Conservation (phyloP, 2,888 invertebrate genomes). For the Molorchus minor region DNA sequence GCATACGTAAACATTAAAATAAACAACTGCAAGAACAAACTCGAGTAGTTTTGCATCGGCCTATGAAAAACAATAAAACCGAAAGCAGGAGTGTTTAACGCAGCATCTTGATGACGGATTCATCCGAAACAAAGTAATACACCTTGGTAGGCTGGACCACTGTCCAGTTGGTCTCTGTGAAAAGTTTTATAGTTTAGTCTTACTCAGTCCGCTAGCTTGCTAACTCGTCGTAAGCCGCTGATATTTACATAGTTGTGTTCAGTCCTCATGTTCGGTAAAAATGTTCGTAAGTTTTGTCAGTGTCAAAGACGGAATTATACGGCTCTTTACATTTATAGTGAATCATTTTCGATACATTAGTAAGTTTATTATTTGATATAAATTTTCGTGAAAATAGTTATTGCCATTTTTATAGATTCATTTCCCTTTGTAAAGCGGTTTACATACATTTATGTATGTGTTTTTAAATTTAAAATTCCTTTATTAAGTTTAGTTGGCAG, state of each 20-base stretch:
- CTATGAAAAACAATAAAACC: constrained; percentile 37
- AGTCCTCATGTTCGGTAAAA: constrained; percentile 36
- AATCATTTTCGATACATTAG: background rate
- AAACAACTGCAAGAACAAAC: background rate
- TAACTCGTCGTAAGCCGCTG: constrained; percentile 34
- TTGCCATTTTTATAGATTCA: too few species aligned
- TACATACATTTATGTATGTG: too few species aligned
- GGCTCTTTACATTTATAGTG: constrained; percentile 12
- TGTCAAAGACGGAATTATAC: background rate
- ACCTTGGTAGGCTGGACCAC: constrained; percentile 37
- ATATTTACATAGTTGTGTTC: constrained; percentile 34
- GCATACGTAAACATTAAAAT: background rate
- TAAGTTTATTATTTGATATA: constrained; percentile 5
- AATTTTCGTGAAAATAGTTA: too few species aligned
- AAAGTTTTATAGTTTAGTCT: constrained; percentile 35
- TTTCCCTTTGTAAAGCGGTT: too few species aligned
- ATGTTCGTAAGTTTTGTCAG: constrained; percentile 28
- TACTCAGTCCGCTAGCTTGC: constrained; percentile 36
- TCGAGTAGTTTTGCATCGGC: constrained; percentile 24
- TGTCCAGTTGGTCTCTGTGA: constrained; percentile 33
- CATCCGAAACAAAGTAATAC: constrained; percentile 30
- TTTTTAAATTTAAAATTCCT: too few species aligned
- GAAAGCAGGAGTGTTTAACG: constrained; percentile 38
- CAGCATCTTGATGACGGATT: constrained; percentile 38
- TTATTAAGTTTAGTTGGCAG: too few species aligned